Evolutionary conservation across 2,797 vertebrate species (phyloP).

Genomic region (Sternarchorhynchus goeldii): DNA sequence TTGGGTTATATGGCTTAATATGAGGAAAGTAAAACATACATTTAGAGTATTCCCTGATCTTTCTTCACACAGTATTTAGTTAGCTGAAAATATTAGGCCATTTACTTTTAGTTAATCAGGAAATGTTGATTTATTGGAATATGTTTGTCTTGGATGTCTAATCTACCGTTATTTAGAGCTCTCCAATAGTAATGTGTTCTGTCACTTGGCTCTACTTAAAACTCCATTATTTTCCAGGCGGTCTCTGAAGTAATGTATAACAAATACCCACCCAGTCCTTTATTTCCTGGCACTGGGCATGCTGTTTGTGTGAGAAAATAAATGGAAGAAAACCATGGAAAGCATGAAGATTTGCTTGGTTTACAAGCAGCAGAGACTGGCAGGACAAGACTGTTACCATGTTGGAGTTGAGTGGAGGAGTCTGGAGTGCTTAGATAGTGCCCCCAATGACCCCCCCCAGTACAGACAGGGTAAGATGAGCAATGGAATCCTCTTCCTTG

Average conservation of each 20-base stretch:
- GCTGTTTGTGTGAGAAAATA: slow-evolving; percentile 63
- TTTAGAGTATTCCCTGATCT: slow-evolving; percentile 15
- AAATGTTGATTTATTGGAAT: slow-evolving; percentile 41
- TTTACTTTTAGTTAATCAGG: slow-evolving; percentile 22
- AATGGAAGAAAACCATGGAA: slow-evolving; percentile 47
- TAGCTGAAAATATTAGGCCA: slow-evolving; percentile 18
- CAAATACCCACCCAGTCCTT: slow-evolving; percentile 47
- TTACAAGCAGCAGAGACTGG: slow-evolving; percentile 62
- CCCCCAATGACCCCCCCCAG: slow-evolving; percentile 29
- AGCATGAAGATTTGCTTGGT: slow-evolving; percentile 50
- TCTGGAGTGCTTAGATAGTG: slow-evolving; percentile 63
- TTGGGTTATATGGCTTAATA: slow-evolving; percentile 20
- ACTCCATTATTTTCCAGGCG: slow-evolving; percentile 33
- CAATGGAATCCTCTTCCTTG: slow-evolving; percentile 16
- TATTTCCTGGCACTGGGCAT: slow-evolving; percentile 59
- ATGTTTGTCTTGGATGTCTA: slow-evolving; percentile 26
- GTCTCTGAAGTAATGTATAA: slow-evolving; percentile 42
- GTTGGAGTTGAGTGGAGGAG: slow-evolving; percentile 55
- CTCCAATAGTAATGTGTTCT: slow-evolving; percentile 37
- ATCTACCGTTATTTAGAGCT: slow-evolving; percentile 48
- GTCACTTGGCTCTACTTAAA: slow-evolving; percentile 52
- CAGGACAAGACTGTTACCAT: slow-evolving; percentile 59
- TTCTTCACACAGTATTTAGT: slow-evolving; percentile 37
- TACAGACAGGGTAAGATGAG: slow-evolving; percentile 31
- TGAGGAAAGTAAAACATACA: slow-evolving; percentile 12